These are phyloP conservation scores for Glomeris marginata DNA, from an alignment of 2,888 invertebrate species.

Conservation along the genomic window DNA sequence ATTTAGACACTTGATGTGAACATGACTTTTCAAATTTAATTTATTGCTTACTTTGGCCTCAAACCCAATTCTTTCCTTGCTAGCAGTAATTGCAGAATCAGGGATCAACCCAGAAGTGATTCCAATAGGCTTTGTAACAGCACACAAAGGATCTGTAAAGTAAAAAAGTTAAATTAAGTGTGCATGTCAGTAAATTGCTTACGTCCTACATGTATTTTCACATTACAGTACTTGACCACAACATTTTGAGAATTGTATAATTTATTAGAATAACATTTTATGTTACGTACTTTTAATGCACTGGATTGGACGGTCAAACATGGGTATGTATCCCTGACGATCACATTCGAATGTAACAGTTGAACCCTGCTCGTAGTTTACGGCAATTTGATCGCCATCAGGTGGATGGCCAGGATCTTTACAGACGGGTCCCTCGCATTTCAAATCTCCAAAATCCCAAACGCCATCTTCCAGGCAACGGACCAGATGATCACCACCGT, in stretches of 20 bases:
- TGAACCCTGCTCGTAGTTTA: conserved; percentile 52
- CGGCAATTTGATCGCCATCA: conserved; percentile 70
- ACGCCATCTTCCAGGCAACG: conserved; percentile 79
- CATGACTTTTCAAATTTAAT: neutral
- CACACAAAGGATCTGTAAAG: conserved; percentile 68
- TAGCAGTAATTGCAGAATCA: conserved; percentile 87
- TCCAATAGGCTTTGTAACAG: conserved; percentile 78
- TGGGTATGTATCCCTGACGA: conserved; percentile 80
- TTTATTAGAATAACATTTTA: conserved; percentile 1
- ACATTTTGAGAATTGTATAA: neutral
- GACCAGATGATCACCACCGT: conserved; percentile 72
- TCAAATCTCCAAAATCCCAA: conserved; percentile 93
- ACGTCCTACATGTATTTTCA: neutral
- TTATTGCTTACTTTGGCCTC: conserved; percentile 18
- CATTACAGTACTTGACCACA: no score
- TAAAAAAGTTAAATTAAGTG: neutral
- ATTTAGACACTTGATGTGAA: conserved; percentile 1
- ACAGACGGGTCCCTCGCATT: conserved; percentile 94
- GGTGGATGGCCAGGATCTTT: conserved; percentile 89
- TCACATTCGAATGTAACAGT: conserved; percentile 82
- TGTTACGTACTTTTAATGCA: conserved; percentile 44
- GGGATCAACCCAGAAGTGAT: conserved; percentile 82
- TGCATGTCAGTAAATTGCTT: neutral
- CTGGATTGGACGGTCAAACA: conserved; percentile 75
- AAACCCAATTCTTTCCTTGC: conserved; percentile 52